These are phyloP conservation scores for Bombus confusus DNA, from an alignment of 1,140 invertebrate species.

Conservation along the genomic window DNA sequence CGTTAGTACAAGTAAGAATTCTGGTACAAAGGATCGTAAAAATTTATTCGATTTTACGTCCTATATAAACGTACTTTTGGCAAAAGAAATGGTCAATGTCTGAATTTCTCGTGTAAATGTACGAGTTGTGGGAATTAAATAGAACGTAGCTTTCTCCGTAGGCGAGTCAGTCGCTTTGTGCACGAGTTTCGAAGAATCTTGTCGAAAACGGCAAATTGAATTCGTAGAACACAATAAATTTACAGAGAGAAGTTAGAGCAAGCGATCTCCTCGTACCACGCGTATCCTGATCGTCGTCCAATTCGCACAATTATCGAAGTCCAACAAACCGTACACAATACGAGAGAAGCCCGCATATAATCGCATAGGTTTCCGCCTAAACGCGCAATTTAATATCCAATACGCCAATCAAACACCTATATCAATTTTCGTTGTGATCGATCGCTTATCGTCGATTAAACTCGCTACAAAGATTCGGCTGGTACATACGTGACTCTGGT, in stretches of 20 bases:
- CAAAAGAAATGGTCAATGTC: too few species aligned
- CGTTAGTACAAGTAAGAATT: background rate
- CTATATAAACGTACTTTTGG: background rate
- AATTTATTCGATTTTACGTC: background rate
- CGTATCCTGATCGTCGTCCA: background rate
- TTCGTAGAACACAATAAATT: background rate
- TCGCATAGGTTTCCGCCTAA: background rate
- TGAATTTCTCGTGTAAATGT: background rate
- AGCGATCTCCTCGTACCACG: background rate
- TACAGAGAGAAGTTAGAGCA: background rate
- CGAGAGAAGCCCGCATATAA: background rate
- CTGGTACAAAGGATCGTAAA: background rate
- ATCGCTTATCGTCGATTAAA: background rate
- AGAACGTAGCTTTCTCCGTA: background rate
- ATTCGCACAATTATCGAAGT: background rate
- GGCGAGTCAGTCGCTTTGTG: background rate
- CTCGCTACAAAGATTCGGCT: too few species aligned
- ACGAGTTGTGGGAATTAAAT: background rate
- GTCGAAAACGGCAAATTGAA: background rate
- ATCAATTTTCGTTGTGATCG: slow-evolving; percentile 9
- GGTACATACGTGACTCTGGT: too few species aligned
- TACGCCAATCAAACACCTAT: background rate
- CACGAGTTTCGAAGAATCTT: background rate
- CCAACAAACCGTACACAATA: background rate
- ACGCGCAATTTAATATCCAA: background rate